These are phyloP conservation scores for Melanargia galathea DNA, from an alignment of 2,888 invertebrate genomes.

Conservation along the genomic window DNA sequence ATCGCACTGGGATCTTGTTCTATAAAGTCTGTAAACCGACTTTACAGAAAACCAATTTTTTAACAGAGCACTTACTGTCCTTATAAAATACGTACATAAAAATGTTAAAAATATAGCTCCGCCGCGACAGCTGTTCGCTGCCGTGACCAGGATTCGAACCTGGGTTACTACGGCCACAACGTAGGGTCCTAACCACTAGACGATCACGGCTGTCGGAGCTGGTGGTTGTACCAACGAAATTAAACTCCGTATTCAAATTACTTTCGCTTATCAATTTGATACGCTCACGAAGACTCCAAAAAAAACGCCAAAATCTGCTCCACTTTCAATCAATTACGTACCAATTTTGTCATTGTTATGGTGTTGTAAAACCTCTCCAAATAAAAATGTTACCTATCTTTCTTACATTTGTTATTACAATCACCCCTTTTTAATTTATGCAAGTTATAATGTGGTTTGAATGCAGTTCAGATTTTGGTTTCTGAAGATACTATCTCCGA, in stretches of 20 bases:
- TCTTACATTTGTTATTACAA: not conserved
- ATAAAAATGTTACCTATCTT: not conserved
- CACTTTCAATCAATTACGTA: constrained; percentile 8
- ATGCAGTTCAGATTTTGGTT: constrained; percentile 5
- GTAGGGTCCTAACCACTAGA: constrained; percentile 90
- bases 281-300: constrained; percentile 8
- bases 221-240: constrained; percentile 20
- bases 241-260: constrained; percentile 10
- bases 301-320: constrained; percentile 15
- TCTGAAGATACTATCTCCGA: constrained; percentile 37
- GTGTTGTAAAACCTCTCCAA: constrained; percentile 6
- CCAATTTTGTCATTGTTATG: not conserved
- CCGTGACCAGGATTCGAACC: constrained; percentile 86
- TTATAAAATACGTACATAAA: not conserved
- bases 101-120: constrained; percentile 12
- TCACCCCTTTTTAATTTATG: not conserved
- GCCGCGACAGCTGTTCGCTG: constrained; percentile 45
- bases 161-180: constrained; percentile 90
- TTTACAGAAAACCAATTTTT: no score
- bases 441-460: not conserved
- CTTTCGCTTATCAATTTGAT: constrained; percentile 12
- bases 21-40: no score
- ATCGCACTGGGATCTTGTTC: no score
- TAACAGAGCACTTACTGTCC: not conserved
- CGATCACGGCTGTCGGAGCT: constrained; percentile 75